Evolutionary conservation across 2,888 invertebrate genomes (phyloP).

Genomic region (Nomada lathburiana): DNA sequence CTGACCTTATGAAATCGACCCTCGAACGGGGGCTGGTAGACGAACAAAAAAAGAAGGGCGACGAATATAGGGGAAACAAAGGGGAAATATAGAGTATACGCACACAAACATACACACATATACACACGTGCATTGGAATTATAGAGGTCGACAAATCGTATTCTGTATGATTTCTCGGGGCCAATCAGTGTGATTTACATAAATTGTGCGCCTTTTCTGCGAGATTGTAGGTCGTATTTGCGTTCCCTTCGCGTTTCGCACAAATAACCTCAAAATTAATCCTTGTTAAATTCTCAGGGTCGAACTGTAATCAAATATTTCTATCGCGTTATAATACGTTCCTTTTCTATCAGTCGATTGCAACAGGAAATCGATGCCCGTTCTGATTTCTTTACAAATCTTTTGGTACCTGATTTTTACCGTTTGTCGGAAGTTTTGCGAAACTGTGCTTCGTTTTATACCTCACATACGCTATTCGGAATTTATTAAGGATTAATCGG

Average conservation of each 20-base stretch:
- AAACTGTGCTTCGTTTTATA: slow-evolving; percentile 11
- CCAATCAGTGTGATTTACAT: slow-evolving; percentile 75
- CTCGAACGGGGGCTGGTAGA: slow-evolving; percentile 30
- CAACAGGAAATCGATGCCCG: background rate
- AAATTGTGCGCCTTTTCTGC: slow-evolving; percentile 41
- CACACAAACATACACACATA: background rate
- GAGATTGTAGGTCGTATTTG: slow-evolving; percentile 24
- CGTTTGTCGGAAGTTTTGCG: background rate
- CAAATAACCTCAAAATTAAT: background rate
- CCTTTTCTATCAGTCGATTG: slow-evolving; percentile 8
- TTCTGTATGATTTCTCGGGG: slow-evolving; percentile 79
- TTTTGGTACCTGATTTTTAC: background rate
- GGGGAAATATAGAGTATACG: background rate
- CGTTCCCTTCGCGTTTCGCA: slow-evolving; percentile 37
- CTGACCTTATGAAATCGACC: slow-evolving; percentile 63
- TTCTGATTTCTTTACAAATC: background rate
- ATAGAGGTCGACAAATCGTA: slow-evolving; percentile 48
- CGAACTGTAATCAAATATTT: background rate
- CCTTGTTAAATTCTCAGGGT: background rate
- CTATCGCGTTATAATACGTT: too few relatives aligned
- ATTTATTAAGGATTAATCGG: slow-evolving; percentile 4
- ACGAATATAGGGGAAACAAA: background rate
- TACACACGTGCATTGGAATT: slow-evolving; percentile 1
- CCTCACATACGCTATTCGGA: background rate
- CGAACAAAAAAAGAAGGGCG: slow-evolving; percentile 1